phyloP scores from a whole-genome alignment of 1,140 invertebrate species.

The Drosophila nasuta region DNA sequence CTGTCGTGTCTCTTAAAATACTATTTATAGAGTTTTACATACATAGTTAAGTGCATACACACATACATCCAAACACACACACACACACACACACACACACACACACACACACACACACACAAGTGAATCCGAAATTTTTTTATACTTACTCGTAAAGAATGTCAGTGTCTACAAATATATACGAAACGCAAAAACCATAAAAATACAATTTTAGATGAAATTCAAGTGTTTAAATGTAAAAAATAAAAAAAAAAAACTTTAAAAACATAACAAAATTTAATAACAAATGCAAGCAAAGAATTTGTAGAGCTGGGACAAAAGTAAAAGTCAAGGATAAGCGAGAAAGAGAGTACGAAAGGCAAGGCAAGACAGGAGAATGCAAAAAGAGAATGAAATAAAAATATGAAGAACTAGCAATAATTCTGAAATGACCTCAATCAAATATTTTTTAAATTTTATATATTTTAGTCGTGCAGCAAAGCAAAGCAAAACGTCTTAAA shows the following conservation, averaged over 20 bases:
- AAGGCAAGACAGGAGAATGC: slow-evolving; percentile 16
- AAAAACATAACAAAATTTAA: slow-evolving; percentile 16
- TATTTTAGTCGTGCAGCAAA: slow-evolving; percentile 73
- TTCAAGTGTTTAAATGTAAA: slow-evolving; percentile 58
- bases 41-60: slow-evolving; percentile 40
- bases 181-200: slow-evolving; percentile 37
- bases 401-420: slow-evolving; percentile 79
- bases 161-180: slow-evolving; percentile 68
- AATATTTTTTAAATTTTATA: slow-evolving; percentile 84
- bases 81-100: slow-evolving; percentile 54
- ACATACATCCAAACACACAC: slow-evolving; percentile 40
- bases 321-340: neutral
- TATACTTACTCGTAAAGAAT: slow-evolving; percentile 42
- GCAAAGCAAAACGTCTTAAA: slow-evolving; percentile 44
- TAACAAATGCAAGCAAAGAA: slow-evolving; percentile 16
- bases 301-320: slow-evolving; percentile 7
- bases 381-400: slow-evolving; percentile 18
- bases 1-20: slow-evolving; percentile 69
- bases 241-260: neutral
- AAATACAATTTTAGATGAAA: slow-evolving; percentile 71
- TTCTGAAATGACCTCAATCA: slow-evolving; percentile 85
- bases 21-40: slow-evolving; percentile 74
- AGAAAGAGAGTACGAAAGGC: slow-evolving; percentile 9
- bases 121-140: slow-evolving; percentile 31
- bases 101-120: slow-evolving; percentile 50